Base-by-base conservation (phyloP, 2,888 invertebrate genomes). In the Cephus spinipes region DNA sequence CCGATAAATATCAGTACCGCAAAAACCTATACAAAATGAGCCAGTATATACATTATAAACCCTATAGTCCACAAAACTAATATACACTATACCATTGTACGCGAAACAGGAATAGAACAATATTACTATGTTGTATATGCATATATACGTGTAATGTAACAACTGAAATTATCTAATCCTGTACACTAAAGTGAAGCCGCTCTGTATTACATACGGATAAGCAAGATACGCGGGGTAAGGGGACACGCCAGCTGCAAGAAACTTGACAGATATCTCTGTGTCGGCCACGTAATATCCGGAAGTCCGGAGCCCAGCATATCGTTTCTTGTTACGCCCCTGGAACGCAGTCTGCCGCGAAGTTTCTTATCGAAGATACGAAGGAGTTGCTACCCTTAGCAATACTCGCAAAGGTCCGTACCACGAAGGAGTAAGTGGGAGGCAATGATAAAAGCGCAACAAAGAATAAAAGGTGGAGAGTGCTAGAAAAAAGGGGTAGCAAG, bases 211-310 rank as follows among this genome's bases (percentile, higher is more conserved):
- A 55, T 55, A 55, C 40, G 40, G 40, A 55, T 55, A 55, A 55
- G 40, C 23, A 55, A 55, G 40, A 55, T 23, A 55, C 40, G 40
- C 9, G 23, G 40, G 40, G 23, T 55, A 55, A 55, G 6, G 15
- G 40, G 40, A 55, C 23, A 23, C 23, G 23, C 74, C 73, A 23
- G 40, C 30, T 40, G 78, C 73, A 77, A 77, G 75, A 76, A 80
- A 75, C 75, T 77, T 76, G 76, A 80, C 76, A 69, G 77, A 77
- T 78, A 73, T 55, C 71, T 74, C 76, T 30, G 76, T 76, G 73
- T 68, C n/a, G 69, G 74, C 40, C 73, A 69, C 32, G 75, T 77
- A 75, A 80, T 76, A 73, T 75, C 75, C 69, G 73, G 69, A 77
- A 69, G 78, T 80, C 77, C 77, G 74, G 40, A 36, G 77, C 40